Evolutionary conservation across 2,797 vertebrate genomes (phyloP).

Genomic region (Etheostoma perlongum): DNA sequence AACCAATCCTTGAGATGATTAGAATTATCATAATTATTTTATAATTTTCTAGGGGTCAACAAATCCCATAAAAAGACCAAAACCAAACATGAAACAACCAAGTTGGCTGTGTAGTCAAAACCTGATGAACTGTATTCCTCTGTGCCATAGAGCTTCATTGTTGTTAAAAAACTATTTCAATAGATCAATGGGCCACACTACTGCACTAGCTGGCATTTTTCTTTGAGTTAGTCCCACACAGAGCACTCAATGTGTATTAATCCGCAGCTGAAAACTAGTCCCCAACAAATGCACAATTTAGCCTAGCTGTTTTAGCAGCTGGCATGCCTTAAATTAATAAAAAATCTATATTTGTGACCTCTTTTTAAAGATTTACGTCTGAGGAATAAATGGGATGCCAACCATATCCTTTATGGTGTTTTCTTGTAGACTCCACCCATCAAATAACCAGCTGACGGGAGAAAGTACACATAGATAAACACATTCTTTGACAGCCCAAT

Average conservation of each 20-base stretch:
- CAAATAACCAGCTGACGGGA: constrained; percentile 27
- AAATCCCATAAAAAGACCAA: neutral
- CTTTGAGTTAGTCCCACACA: neutral
- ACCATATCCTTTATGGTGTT: neutral
- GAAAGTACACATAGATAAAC: constrained; percentile 16
- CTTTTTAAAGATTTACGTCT: neutral
- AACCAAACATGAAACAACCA: neutral
- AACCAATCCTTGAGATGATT: neutral
- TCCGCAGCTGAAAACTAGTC: constrained; percentile 15
- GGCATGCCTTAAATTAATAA: neutral
- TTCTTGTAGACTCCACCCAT: constrained; percentile 3
- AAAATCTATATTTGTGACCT: neutral
- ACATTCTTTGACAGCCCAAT: constrained; percentile 11
- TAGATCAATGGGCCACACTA: neutral
- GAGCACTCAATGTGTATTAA: constrained; percentile 9
- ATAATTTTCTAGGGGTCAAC: neutral
- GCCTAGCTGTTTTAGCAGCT: neutral
- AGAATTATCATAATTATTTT: too few relatives aligned
- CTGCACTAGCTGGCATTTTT: neutral
- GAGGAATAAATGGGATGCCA: neutral
- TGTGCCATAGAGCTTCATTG: neutral
- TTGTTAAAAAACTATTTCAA: neutral
- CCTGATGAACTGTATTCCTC: neutral
- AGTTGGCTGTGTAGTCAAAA: neutral
- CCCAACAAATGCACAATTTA: neutral